Percentiles rank a stretch among this genome's conserved stretches.
Conservation (phyloP, 1,140 invertebrate species). For the Drosophila tani region DNA sequence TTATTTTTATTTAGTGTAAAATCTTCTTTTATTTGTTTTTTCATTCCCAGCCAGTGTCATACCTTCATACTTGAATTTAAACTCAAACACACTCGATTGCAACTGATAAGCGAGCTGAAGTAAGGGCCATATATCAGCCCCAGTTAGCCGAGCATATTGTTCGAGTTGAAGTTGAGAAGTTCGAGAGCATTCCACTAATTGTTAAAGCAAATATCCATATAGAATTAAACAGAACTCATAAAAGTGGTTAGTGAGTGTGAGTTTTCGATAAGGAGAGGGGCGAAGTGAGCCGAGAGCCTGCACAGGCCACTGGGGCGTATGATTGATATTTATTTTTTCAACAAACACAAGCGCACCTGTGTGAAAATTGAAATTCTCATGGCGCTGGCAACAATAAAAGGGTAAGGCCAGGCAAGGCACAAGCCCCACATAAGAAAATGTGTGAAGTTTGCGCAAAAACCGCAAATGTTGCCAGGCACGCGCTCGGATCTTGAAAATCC, state of each 20-base stretch:
- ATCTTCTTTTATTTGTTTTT: background rate
- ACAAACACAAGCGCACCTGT: conserved; percentile 78
- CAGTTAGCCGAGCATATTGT: background rate
- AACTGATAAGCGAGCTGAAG: conserved; percentile 8
- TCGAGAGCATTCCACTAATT: conserved; percentile 58
- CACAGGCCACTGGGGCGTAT: conserved; percentile 67
- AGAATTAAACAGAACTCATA: conserved; percentile 58
- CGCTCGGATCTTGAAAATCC: conserved; percentile 69
- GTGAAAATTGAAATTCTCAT: conserved; percentile 81
- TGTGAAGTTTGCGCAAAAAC: conserved; percentile 81
- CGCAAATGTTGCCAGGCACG: conserved; percentile 81
- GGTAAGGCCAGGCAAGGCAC: conserved; percentile 36
- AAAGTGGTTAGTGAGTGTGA: conserved; percentile 9
- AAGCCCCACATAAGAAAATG: conserved; percentile 72
- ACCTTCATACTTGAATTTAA: background rate
- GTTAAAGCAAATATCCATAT: conserved; percentile 53
- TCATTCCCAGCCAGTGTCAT: background rate
- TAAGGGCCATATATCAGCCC: background rate
- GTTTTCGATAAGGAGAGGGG: conserved; percentile 7
- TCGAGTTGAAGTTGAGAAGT: conserved; percentile 11
- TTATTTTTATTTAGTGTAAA: background rate
- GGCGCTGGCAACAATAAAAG: conserved; percentile 65
- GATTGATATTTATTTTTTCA: conserved; percentile 82
- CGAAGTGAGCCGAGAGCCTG: conserved; percentile 17
- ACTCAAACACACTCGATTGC: conserved; percentile 1